Base-by-base conservation (phyloP, 2,888 invertebrate genomes). In the Venusia cambrica region DNA sequence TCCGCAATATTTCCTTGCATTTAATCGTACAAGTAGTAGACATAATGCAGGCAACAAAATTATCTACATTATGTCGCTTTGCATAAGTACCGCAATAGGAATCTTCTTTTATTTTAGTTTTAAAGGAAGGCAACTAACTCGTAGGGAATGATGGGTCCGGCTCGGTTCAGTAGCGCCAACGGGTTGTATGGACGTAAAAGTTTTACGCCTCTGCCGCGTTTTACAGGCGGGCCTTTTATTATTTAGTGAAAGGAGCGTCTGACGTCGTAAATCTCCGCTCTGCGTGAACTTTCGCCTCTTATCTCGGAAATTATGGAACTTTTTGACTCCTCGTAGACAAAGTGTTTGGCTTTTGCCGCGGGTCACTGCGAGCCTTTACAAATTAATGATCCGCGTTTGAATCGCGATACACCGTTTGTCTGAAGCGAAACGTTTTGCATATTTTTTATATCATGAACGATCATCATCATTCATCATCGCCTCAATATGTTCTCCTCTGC, bases 201-300 rank as follows among this genome's bases (percentile, higher is more conserved):
- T 85, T 87, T 85, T 87, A 87, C 77, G 77, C 80, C 67, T 65
- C 73, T 57, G 68, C 74, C 74, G 78, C 83, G 83, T 84, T 87
- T 85, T 85, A 85, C 83, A 85, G n/a, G 81, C 81, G 72, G 73
- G 69, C 73, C 81, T 83, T 85, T 85, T 83, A 85, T 87, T 87
- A 87, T 87, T 85, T 87, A 87, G 85, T 87, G 84, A 84, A 87
- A 84, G 81, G 83, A 81, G 75, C 78, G 74, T 76, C 81, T 80
- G 81, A 84, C 77, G 84, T 84, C 83, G 83, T 87, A 87, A 87
- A 85, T 87, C 85, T 85, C 80, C 70, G 79, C 77, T 84, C 84
- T 81, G 83, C 83, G 81, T 84, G 84, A 87, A 85, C 84, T 84
- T 83, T 84, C 78, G 78, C 85, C 83, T 83, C 83, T 85, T 85